Evolutionary conservation across 2,797 vertebrate species (phyloP).

Genomic region (Arrhamphus sclerolepis): DNA sequence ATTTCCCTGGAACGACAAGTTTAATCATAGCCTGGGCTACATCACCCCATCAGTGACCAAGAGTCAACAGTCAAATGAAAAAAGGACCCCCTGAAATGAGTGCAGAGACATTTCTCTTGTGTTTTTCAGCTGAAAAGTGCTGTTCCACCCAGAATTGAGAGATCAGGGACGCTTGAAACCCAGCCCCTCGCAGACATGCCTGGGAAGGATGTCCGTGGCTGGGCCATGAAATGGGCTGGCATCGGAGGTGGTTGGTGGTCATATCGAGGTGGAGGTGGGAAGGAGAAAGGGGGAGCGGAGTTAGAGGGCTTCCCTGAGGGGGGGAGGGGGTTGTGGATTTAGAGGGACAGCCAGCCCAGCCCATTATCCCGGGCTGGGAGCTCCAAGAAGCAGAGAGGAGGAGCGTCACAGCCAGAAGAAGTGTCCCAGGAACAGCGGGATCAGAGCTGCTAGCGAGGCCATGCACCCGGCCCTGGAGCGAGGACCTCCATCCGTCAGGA

Average conservation of each 20-base stretch:
- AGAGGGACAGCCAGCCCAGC: constrained; percentile 78
- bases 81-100: constrained; percentile 66
- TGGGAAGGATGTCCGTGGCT: constrained; percentile 55
- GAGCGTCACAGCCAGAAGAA: constrained; percentile 71
- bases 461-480: constrained; percentile 63
- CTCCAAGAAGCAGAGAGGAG: constrained; percentile 49
- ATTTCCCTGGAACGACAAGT: constrained; percentile 67
- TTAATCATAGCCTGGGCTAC: constrained; percentile 70
- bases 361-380: constrained; percentile 61
- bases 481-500: constrained; percentile 92
- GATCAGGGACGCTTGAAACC: constrained; percentile 51
- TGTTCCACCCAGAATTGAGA: constrained; percentile 47
- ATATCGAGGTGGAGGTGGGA: constrained; percentile 62
- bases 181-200: constrained; percentile 48
- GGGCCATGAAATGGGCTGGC: constrained; percentile 63
- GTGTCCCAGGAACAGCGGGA: constrained; percentile 67
- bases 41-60: constrained; percentile 66
- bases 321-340: constrained; percentile 76
- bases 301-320: constrained; percentile 82
- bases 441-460: constrained; percentile 53
- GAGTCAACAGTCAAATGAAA: constrained; percentile 72
- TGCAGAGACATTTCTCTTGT: constrained; percentile 70
- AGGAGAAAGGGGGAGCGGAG: constrained; percentile 31
- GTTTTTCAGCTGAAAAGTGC: constrained; percentile 65
- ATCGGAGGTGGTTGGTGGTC: constrained; percentile 67